These are phyloP conservation scores for Tinamus guttatus DNA, from an alignment of 2,113 vertebrate genomes.

Conservation along the genomic window DNA sequence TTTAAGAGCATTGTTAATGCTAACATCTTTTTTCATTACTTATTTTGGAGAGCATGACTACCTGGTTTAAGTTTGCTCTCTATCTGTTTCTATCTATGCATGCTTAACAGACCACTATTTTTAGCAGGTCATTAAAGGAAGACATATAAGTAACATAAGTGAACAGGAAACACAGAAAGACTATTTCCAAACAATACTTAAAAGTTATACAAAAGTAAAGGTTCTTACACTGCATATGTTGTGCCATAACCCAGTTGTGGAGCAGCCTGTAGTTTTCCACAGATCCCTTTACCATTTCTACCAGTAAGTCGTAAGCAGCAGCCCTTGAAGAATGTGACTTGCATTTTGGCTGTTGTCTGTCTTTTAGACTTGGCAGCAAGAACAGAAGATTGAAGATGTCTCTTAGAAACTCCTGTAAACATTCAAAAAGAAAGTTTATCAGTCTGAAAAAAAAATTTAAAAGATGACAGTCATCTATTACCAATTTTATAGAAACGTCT, in stretches of 20 bases:
- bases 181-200: not conserved
- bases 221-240: slow-evolving; percentile 97
- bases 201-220: not conserved
- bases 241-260: slow-evolving; percentile 99
- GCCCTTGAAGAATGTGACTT: slow-evolving; percentile 96
- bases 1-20: not conserved
- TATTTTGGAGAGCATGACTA: not conserved
- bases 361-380: slow-evolving; percentile 94
- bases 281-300: slow-evolving; percentile 97
- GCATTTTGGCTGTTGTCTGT: slow-evolving; percentile 95
- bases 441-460: not conserved
- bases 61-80: not conserved
- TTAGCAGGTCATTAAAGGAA: not conserved
- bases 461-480: not conserved
- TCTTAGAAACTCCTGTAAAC: slow-evolving; percentile 91
- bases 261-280: slow-evolving; percentile 98
- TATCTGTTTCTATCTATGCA: not conserved
- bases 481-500: not conserved
- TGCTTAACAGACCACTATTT: not conserved
- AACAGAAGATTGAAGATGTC: slow-evolving; percentile 97
- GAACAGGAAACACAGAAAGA: not conserved
- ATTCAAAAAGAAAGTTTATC: not conserved
- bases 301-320: slow-evolving; percentile 95
- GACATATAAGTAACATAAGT: not conserved
- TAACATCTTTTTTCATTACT: not conserved